Percentiles rank a stretch among this genome's conserved stretches.
phyloP scores from a whole-genome alignment of 2,113 vertebrate species.

The Illadopsis cleaveri region DNA sequence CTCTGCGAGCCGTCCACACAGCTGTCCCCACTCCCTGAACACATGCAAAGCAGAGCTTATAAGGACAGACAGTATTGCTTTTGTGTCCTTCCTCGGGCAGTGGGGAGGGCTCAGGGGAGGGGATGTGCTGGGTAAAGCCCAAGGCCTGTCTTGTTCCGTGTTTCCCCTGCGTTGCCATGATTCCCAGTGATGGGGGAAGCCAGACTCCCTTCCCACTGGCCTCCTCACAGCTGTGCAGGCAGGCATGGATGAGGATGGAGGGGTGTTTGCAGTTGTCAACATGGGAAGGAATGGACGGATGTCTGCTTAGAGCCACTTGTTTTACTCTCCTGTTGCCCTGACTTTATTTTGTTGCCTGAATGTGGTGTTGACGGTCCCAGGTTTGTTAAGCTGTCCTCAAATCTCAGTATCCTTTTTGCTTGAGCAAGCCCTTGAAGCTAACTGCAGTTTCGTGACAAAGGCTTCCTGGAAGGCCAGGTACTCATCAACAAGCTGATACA shows the following conservation, averaged over 20 bases:
- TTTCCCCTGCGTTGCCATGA: rapidly evolving
- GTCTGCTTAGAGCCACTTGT: background rate
- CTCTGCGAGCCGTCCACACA: constrained; percentile 33
- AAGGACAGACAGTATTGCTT: constrained; percentile 61
- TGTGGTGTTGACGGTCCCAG: background rate
- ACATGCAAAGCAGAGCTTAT: constrained; percentile 56
- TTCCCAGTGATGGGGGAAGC: background rate
- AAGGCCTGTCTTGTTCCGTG: background rate
- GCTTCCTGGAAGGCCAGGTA: background rate
- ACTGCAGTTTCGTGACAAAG: background rate
- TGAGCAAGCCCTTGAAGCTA: background rate
- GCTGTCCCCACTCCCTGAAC: constrained; percentile 63
- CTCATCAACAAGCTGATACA: background rate
- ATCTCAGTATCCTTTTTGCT: background rate
- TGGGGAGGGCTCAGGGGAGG: background rate
- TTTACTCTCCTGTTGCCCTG: background rate
- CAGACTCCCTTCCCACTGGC: background rate
- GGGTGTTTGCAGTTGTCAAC: background rate
- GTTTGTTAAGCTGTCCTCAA: background rate
- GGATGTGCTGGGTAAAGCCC: background rate
- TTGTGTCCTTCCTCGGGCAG: constrained; percentile 49
- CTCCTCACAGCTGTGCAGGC: background rate
- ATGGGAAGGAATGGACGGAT: background rate
- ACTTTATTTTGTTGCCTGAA: background rate
- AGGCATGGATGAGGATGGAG: background rate